Conservation (phyloP, 2,888 invertebrate genomes). For the Clunio marinus region DNA sequence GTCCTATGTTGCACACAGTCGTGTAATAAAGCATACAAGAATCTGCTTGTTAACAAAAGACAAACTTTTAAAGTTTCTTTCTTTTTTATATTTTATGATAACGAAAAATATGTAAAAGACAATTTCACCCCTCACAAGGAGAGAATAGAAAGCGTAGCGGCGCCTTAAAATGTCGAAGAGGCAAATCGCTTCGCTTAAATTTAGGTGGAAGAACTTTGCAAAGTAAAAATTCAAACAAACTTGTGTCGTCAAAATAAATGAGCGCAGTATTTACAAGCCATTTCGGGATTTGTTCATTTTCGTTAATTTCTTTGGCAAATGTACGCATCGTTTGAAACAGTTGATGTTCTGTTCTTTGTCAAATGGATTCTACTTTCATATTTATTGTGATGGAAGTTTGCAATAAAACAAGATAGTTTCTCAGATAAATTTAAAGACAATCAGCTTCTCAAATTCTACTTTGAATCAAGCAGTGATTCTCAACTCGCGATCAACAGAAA, state of each 20-base stretch:
- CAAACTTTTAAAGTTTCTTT: constrained; percentile 12
- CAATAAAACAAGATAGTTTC: too few relatives aligned
- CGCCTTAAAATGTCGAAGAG: constrained; percentile 27
- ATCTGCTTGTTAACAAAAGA: neutral
- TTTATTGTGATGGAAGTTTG: too few relatives aligned
- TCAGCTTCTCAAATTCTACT: too few relatives aligned
- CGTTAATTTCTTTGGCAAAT: constrained; percentile 4
- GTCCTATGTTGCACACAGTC: neutral
- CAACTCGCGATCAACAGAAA: too few relatives aligned
- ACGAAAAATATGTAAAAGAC: constrained; percentile 21
- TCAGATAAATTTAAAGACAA: too few relatives aligned
- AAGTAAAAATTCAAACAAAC: neutral
- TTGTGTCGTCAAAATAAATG: constrained; percentile 30
- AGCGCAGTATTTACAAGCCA: constrained; percentile 13
- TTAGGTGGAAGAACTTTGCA: neutral
- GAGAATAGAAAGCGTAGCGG: constrained; percentile 1
- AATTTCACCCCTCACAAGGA: neutral
- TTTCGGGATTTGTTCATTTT: constrained; percentile 17
- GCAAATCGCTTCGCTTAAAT: neutral
- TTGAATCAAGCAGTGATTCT: too few relatives aligned
- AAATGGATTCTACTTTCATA: too few relatives aligned
- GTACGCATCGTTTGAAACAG: neutral
- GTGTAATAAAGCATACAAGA: constrained; percentile 34
- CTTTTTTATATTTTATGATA: neutral
- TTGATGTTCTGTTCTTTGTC: too few relatives aligned